These are phyloP conservation scores for Drosophila affinis DNA, from an alignment of 2,888 invertebrate species.

Conservation along the genomic window DNA sequence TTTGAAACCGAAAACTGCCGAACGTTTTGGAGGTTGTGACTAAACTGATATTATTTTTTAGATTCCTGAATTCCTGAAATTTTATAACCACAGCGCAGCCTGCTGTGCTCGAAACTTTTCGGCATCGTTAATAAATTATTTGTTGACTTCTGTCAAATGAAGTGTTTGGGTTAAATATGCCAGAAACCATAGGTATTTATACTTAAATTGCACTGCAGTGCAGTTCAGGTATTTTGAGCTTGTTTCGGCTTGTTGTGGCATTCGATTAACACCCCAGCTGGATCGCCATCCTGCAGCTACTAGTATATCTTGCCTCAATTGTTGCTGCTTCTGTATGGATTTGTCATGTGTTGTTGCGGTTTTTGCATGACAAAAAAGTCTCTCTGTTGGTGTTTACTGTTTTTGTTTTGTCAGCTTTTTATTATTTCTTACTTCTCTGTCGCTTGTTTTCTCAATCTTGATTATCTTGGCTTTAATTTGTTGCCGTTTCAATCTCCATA, in stretches of 20 bases:
- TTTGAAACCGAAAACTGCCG: too few relatives aligned
- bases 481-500: conserved; percentile 20
- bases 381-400: conserved; percentile 16
- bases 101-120: too few relatives aligned
- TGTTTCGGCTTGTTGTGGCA: conserved; percentile 50
- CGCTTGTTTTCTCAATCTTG: conserved; percentile 37
- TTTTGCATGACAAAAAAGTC: conserved; percentile 73
- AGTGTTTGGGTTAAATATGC: too few relatives aligned
- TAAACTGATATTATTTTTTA: too few relatives aligned
- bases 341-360: conserved; percentile 27
- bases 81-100: too few relatives aligned
- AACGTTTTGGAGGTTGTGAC: too few relatives aligned
- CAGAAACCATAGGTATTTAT: too few relatives aligned
- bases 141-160: too few relatives aligned
- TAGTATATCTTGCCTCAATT: conserved; percentile 12
- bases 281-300: conserved; percentile 22
- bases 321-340: conserved; percentile 32
- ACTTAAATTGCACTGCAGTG: not conserved
- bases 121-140: too few relatives aligned
- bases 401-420: conserved; percentile 11
- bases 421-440: not conserved
- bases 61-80: too few relatives aligned
- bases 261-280: conserved; percentile 73
- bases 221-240: conserved; percentile 5
- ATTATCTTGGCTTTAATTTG: conserved; percentile 78